Evolutionary conservation across 2,888 invertebrate species (phyloP).

Genomic region (Drosophila borealis): DNA sequence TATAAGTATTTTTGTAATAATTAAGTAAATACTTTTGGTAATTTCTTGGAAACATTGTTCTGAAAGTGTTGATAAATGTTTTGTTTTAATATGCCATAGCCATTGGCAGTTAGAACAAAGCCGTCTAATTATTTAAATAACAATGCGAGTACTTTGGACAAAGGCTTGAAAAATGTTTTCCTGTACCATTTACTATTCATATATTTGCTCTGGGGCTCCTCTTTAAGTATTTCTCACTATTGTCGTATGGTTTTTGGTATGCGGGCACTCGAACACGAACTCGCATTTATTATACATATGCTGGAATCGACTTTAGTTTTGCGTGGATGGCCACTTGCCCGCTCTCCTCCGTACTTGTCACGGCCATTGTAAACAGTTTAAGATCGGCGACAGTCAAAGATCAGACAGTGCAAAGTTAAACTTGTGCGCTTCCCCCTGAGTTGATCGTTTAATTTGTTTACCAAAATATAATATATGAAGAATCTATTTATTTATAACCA

Average conservation of each 20-base stretch:
- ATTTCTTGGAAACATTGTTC: conserved; percentile 12
- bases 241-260: conserved; percentile 42
- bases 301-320: conserved; percentile 54
- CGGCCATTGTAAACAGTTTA: conserved; percentile 69
- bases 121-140: conserved; percentile 46
- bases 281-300: conserved; percentile 29
- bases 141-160: conserved; percentile 48
- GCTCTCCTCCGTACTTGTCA: conserved; percentile 35
- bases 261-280: conserved; percentile 27
- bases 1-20: conserved; percentile 7
- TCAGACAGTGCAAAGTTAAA: conserved; percentile 49
- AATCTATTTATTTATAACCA: not conserved
- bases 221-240: conserved; percentile 52
- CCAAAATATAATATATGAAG: not conserved
- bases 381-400: conserved; percentile 53
- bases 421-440: conserved; percentile 14
- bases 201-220: conserved; percentile 29
- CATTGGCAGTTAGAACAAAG: conserved; percentile 35
- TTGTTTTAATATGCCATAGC: conserved; percentile 1
- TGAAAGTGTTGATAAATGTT: not conserved
- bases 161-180: conserved; percentile 40
- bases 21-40: not conserved
- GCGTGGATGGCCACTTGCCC: conserved; percentile 48
- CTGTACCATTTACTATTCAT: conserved; percentile 35
- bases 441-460: not conserved